These are phyloP conservation scores for Eulemur rubriventer DNA, from an alignment of 2,797 vertebrate species.

Conservation along the genomic window DNA sequence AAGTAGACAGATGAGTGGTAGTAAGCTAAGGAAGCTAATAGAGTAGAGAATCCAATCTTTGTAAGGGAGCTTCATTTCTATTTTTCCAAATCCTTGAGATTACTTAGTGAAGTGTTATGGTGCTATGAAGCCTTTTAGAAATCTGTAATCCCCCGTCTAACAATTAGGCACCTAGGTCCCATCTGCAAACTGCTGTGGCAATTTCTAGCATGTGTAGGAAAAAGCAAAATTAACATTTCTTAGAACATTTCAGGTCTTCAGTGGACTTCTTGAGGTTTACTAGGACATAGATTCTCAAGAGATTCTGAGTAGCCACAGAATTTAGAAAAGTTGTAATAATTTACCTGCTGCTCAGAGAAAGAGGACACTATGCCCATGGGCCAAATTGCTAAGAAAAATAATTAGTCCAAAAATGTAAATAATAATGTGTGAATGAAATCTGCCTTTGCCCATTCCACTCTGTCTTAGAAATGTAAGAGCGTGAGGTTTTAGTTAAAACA, in stretches of 20 bases:
- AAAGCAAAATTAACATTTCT: not conserved
- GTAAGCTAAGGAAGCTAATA: not conserved
- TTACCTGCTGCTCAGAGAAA: not conserved
- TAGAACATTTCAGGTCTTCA: not conserved
- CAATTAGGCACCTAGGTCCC: not conserved
- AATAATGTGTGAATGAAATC: not conserved
- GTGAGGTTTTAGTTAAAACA: conserved; percentile 1
- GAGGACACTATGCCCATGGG: not conserved
- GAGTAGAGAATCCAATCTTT: not conserved
- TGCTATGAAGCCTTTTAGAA: not conserved
- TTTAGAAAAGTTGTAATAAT: not conserved
- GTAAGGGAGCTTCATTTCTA: not conserved
- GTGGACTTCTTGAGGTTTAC: not conserved
- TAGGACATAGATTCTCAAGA: not conserved
- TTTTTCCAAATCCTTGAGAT: not conserved
- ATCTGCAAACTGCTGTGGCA: not conserved
- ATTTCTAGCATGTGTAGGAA: not conserved
- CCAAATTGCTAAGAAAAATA: not conserved
- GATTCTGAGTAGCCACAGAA: not conserved
- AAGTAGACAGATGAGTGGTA: not conserved
- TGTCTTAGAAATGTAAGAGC: not conserved
- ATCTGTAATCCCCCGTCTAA: not conserved
- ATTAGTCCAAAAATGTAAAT: not conserved
- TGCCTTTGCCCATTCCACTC: not conserved
- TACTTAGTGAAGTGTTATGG: not conserved